Evolutionary conservation across 1,140 invertebrate genomes (phyloP), one percentile per base, ranked within the genome.

Genomic region (Monomorium pharaonis): DNA sequence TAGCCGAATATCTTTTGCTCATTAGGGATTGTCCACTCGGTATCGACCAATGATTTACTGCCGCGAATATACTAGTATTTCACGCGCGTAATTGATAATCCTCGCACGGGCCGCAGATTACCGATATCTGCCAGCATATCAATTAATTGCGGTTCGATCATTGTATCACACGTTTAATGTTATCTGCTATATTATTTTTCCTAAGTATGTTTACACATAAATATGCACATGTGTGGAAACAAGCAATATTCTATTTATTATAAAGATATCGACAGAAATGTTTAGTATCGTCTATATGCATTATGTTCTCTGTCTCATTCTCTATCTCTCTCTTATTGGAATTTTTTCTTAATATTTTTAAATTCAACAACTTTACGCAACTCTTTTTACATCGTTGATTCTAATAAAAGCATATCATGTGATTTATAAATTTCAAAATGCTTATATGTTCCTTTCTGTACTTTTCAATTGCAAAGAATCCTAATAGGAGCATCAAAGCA

Each of bases 111-210:
- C 81, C 75, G 80, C 72, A 62, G 88, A 90, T 89, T 85, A 75
- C 74, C 58, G 75, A 54, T 90, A 89, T 87, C 85, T 80, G 37
- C 56, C 21, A 62, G 69, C 80, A 67, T 74, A 49, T 75, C 85
- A 87, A 90, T 90, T 90, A 89, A 90, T 89, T 85, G 89, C 85
- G 42, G 56, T 47, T 77, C 69, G 88, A 89, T 89, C 74, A 88
- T 89, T 86, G 83, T 72, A 77, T 37, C 60, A 51, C 30, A 60
- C 37, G 65, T 78, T 90, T 85, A 89, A 85, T 87, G 84, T 84
- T 84, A 77, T 78, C 58, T 84, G 27, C 21, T 58, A 58, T 58
- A n/a, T n/a, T n/a, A n/a, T n/a, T n/a, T 72, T 44, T 14, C 72
- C 21, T 74, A 54, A 58, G 62, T 42, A 65, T 30, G 7, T 47